Conservation (phyloP, 2,888 invertebrate species). For the Sphaerophoria rueppellii region DNA sequence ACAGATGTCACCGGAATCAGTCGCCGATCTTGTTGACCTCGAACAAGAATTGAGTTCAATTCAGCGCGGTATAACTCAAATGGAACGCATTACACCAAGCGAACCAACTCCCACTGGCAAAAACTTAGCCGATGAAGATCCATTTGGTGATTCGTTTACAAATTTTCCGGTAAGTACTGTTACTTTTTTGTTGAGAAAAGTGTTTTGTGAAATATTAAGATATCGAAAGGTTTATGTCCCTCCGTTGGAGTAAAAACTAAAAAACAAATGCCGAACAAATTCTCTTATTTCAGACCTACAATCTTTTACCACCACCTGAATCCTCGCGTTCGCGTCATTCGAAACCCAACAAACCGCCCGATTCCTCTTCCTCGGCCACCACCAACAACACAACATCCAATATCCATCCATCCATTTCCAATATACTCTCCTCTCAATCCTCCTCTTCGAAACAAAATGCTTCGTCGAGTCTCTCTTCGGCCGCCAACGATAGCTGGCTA, state of each 20-base stretch:
- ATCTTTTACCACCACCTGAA: conserved; percentile 81
- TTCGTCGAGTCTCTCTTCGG: conserved; percentile 41
- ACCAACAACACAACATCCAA: conserved; percentile 52
- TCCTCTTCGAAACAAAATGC: conserved; percentile 41
- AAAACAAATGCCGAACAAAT: background rate
- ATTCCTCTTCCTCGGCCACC: conserved; percentile 67
- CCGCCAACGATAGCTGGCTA: conserved; percentile 78
- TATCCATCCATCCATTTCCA: conserved; percentile 57
- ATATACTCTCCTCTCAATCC: conserved; percentile 64
- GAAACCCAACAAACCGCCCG: conserved; percentile 78
- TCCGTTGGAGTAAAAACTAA: background rate
- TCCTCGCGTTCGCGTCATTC: conserved; percentile 81
- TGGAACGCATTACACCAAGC: conserved; percentile 91
- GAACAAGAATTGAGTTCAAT: conserved; percentile 93
- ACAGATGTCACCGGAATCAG: conserved; percentile 83
- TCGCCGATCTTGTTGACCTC: conserved; percentile 93
- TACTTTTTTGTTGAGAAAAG: background rate
- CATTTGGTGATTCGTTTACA: conserved; percentile 90
- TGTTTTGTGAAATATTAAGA: background rate
- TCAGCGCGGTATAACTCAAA: conserved; percentile 93
- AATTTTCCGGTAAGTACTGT: conserved; percentile 81
- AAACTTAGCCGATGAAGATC: conserved; percentile 84
- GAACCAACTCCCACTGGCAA: conserved; percentile 85
- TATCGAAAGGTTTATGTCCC: background rate
- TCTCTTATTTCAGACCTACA: conserved; percentile 77